phyloP scores from a whole-genome alignment of 1,140 invertebrate genomes.

The Hyles vespertilio region DNA sequence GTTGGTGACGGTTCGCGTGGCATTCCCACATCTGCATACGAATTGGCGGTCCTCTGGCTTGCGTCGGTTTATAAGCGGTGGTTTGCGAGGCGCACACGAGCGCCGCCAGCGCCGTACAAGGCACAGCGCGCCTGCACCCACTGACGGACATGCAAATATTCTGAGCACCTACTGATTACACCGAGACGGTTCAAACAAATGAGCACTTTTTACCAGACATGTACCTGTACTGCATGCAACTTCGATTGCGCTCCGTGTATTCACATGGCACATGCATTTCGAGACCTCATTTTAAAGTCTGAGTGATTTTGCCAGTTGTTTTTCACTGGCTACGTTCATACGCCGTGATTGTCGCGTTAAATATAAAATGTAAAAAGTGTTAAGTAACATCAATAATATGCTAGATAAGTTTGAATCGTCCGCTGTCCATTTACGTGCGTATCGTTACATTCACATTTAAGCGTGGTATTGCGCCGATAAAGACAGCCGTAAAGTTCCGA shows the following conservation, averaged over 20 bases:
- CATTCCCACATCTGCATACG: conserved; percentile 44
- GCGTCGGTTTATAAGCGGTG: conserved; percentile 28
- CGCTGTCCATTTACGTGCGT: conserved; percentile 25
- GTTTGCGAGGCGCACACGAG: conserved; percentile 11
- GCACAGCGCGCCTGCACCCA: conserved; percentile 8
- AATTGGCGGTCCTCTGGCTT: conserved; percentile 30
- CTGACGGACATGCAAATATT: conserved; percentile 31
- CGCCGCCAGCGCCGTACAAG: background rate
- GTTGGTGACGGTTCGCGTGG: conserved; percentile 23
- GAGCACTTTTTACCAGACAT: conserved; percentile 7
- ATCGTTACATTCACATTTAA: conserved; percentile 40
- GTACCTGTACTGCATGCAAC: conserved; percentile 3
- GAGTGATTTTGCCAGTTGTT: background rate
- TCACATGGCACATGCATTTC: background rate
- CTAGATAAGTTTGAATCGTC: conserved; percentile 38
- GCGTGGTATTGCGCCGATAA: conserved; percentile 42
- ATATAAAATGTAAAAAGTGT: background rate
- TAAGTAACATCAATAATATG: conserved; percentile 27
- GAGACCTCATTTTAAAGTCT: background rate
- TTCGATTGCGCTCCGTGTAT: background rate
- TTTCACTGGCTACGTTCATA: conserved; percentile 1
- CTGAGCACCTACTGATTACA: conserved; percentile 17
- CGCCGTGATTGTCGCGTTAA: conserved; percentile 1
- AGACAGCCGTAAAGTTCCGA: conserved; percentile 53
- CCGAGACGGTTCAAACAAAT: conserved; percentile 5